Evolutionary conservation across 2,888 invertebrate genomes (phyloP).

Genomic region (Orthosia incerta): DNA sequence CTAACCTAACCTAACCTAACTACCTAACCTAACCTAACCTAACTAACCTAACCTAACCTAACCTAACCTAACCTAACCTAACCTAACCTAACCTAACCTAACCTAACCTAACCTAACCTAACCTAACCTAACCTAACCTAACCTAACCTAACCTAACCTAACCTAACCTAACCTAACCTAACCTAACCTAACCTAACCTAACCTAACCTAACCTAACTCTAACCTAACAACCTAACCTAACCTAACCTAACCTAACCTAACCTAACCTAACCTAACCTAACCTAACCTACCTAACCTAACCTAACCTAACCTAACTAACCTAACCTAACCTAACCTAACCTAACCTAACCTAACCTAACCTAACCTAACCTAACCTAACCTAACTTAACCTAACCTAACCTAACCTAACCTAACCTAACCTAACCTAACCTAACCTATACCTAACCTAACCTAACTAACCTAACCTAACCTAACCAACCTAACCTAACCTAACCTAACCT

Average conservation of each 20-base stretch:
- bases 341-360: conserved; percentile 33
- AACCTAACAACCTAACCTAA: conserved; percentile 49
- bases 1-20: conserved; percentile 26
- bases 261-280: conserved; percentile 52
- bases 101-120: conserved; percentile 63
- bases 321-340: conserved; percentile 34
- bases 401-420: conserved; percentile 41
- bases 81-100: conserved; percentile 61
- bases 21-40: conserved; percentile 16
- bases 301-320: conserved; percentile 30
- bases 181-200: conserved; percentile 41
- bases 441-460: conserved; percentile 24
- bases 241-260: conserved; percentile 60
- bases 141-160: conserved; percentile 55
- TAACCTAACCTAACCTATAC: conserved; percentile 21
- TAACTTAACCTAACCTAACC: conserved; percentile 27
- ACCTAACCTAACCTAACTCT: conserved; percentile 60
- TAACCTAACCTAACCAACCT: conserved; percentile 32
- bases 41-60: conserved; percentile 26
- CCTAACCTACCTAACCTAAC: conserved; percentile 29
- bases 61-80: conserved; percentile 54
- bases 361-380: conserved; percentile 28
- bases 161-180: conserved; percentile 49
- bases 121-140: conserved; percentile 56
- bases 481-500: conserved; percentile 29